Percentiles rank a stretch among this genome's conserved stretches.
Evolutionary conservation across 1,140 invertebrate species (phyloP).

Genomic region (Heliconius hermathena): DNA sequence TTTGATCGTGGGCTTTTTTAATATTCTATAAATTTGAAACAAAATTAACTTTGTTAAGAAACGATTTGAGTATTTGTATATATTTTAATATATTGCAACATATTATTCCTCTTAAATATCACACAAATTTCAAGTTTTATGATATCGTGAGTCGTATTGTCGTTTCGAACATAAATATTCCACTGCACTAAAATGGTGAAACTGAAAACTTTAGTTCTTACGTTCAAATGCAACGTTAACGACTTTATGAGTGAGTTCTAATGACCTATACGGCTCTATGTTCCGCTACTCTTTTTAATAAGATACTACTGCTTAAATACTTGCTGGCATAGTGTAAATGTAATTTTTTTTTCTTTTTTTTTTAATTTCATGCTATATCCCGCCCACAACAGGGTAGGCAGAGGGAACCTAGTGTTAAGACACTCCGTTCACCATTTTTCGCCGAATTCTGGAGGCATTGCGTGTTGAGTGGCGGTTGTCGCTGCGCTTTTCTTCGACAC

Average conservation of each 20-base stretch:
- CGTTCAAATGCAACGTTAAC: conserved; percentile 38
- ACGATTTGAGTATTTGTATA: too few species aligned
- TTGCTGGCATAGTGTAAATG: conserved; percentile 24
- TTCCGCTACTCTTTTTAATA: conserved; percentile 34
- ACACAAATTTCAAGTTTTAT: background rate
- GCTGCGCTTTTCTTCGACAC: too few species aligned
- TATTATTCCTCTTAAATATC: background rate
- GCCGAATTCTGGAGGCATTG: too few species aligned
- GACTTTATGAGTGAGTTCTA: conserved; percentile 38
- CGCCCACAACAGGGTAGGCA: too few species aligned
- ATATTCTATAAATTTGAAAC: too few species aligned
- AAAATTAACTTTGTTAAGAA: too few species aligned
- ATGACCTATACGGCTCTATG: conserved; percentile 38
- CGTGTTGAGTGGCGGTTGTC: background rate
- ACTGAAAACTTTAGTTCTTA: conserved; percentile 32
- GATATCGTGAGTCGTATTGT: conserved; percentile 29
- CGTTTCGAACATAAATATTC: conserved; percentile 32
- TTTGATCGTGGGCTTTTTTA: too few species aligned
- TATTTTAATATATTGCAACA: background rate
- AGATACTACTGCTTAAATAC: conserved; percentile 24
- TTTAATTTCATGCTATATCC: too few species aligned
- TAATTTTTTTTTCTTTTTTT: too few species aligned
- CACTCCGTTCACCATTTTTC: too few species aligned
- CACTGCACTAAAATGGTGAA: conserved; percentile 32
- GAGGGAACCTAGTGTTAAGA: too few species aligned